Percentiles rank a stretch among this genome's conserved stretches.
phyloP scores from a whole-genome alignment of 2,797 vertebrate genomes.

The Lateolabrax maculatus region DNA sequence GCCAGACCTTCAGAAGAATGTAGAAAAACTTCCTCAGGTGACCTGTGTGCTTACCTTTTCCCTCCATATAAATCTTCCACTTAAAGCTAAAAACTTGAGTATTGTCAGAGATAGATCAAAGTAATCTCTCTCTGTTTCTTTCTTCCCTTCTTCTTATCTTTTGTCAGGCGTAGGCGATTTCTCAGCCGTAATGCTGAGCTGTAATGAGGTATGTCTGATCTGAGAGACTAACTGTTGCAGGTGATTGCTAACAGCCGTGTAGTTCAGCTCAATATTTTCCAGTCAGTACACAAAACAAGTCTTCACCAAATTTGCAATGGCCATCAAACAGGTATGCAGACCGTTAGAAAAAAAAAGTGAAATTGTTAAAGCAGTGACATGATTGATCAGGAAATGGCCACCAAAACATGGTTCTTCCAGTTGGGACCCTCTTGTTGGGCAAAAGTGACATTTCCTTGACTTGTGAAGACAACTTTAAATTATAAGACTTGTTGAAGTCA shows the following conservation, averaged over 20 bases:
- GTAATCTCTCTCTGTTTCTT: conserved; percentile 59
- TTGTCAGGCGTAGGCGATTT: conserved; percentile 58
- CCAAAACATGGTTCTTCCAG: conserved; percentile 35
- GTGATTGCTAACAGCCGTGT: conserved; percentile 39
- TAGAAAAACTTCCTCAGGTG: conserved; percentile 66
- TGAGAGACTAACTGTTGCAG: conserved; percentile 40
- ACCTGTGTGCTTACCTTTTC: conserved; percentile 59
- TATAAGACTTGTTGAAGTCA: conserved; percentile 6
- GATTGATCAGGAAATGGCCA: conserved; percentile 49
- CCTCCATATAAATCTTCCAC: conserved; percentile 5
- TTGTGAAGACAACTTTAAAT: conserved; percentile 12
- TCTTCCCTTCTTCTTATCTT: conserved; percentile 44
- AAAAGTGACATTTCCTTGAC: conserved; percentile 30
- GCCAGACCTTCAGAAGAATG: conserved; percentile 30
- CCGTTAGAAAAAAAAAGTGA: conserved; percentile 46
- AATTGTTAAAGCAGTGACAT: conserved; percentile 73
- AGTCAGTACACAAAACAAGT: conserved; percentile 24
- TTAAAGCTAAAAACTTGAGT: conserved; percentile 10
- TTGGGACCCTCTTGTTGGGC: conserved; percentile 25
- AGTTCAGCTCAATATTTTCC: conserved; percentile 34
- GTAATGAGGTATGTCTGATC: conserved; percentile 67
- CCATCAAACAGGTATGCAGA: conserved; percentile 49
- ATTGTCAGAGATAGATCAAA: conserved; percentile 38
- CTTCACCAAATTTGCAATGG: conserved; percentile 58
- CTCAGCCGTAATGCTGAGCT: conserved; percentile 59